A percentile compares a stretch with the other conserved stretches of the same genome.
These are phyloP conservation scores for Linyphia triangularis DNA, from an alignment of 2,888 invertebrate species.

Conservation along the genomic window DNA sequence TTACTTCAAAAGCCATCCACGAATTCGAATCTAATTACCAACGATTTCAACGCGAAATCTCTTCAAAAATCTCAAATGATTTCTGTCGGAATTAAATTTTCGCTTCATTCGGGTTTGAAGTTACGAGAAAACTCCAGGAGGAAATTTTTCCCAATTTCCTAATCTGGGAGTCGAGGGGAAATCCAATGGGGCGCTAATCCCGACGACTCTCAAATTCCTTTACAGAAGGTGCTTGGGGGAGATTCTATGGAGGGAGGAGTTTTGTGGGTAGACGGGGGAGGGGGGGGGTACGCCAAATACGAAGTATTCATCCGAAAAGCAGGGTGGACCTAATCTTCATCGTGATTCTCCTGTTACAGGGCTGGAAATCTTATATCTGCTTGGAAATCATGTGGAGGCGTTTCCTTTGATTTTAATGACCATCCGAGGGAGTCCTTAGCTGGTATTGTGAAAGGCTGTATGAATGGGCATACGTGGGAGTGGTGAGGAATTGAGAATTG, in stretches of 20 bases:
- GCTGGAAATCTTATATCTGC: constrained; percentile 56
- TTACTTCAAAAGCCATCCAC: background rate
- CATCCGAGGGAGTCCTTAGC: background rate
- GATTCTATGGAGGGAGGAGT: no score
- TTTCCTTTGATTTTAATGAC: constrained; percentile 63
- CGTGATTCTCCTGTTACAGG: constrained; percentile 32
- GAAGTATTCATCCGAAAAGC: constrained; percentile 52
- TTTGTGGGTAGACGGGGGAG: no score
- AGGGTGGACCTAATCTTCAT: constrained; percentile 33
- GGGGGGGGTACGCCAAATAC: constrained; percentile 33
- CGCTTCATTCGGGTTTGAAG: background rate
- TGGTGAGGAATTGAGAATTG: background rate
- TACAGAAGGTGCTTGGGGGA: background rate
- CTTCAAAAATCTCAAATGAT: background rate
- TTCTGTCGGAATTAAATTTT: constrained; percentile 9
- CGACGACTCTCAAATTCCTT: constrained; percentile 55
- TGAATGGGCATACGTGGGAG: background rate
- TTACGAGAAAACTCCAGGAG: constrained; percentile 11
- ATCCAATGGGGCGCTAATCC: constrained; percentile 63
- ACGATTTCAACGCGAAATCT: background rate
- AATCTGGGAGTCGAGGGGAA: constrained; percentile 25
- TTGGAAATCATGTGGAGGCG: constrained; percentile 48
- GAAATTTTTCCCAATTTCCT: constrained; percentile 49
- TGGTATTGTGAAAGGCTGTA: constrained; percentile 19
- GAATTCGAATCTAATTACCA: constrained; percentile 24